These are phyloP conservation scores for Xenopus petersii DNA, from an alignment of 2,797 vertebrate genomes.

Conservation along the genomic window DNA sequence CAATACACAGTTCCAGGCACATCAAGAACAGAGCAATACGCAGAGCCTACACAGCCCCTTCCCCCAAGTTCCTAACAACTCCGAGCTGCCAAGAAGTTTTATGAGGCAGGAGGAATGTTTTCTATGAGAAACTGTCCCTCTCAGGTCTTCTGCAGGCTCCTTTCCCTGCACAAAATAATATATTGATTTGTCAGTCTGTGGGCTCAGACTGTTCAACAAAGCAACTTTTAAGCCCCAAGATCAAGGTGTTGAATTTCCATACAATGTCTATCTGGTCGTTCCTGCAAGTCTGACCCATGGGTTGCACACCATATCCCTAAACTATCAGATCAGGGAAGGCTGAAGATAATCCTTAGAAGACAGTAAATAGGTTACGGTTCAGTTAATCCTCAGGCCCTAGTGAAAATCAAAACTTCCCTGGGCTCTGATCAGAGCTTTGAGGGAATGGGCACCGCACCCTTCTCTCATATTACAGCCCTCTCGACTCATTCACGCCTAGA, in stretches of 20 bases:
- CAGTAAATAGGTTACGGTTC: too few relatives aligned
- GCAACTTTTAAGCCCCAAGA: too few relatives aligned
- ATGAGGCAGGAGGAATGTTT: slow-evolving; percentile 28
- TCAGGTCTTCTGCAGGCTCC: background rate
- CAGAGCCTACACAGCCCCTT: background rate
- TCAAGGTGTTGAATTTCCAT: too few relatives aligned
- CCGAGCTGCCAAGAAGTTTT: slow-evolving; percentile 28
- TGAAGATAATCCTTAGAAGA: too few relatives aligned
- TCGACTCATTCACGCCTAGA: slow-evolving; percentile 27
- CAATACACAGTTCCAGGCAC: slow-evolving; percentile 7
- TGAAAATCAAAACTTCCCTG: background rate
- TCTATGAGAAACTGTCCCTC: slow-evolving; percentile 7
- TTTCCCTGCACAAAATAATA: background rate
- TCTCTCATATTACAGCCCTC: slow-evolving; percentile 25
- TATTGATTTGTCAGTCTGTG: too few relatives aligned
- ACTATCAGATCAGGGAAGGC: too few relatives aligned
- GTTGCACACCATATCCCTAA: too few relatives aligned
- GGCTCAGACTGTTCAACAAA: too few relatives aligned
- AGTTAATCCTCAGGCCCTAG: too few relatives aligned
- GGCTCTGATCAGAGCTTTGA: background rate
- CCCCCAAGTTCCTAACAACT: slow-evolving; percentile 6
- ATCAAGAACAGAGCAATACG: slow-evolving; percentile 17
- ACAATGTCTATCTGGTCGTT: too few relatives aligned
- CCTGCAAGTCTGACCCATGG: background rate
- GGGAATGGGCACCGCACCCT: slow-evolving; percentile 24